A percentile compares a stretch with the other conserved stretches of the same genome.
Conservation (phyloP, 2,113 vertebrate species). For the Clarias batrachus region DNA sequence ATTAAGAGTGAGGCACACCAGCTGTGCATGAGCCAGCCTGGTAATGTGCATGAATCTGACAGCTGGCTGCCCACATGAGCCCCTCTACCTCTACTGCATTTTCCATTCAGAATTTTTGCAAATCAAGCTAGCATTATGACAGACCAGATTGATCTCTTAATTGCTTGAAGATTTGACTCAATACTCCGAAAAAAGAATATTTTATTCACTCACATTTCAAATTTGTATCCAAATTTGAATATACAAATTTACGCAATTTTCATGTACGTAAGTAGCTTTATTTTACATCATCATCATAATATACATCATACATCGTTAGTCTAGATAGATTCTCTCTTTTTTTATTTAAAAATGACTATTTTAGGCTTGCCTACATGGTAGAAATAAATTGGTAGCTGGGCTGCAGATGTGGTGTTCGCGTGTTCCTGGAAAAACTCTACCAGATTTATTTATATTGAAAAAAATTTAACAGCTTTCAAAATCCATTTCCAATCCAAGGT, state of each 20-base stretch:
- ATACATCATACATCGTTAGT: neutral
- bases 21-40: conserved; percentile 30
- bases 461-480: neutral
- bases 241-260: neutral
- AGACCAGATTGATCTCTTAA: conserved; percentile 22
- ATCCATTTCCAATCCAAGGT: neutral
- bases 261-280: neutral
- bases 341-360: neutral
- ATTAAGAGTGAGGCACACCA: conserved; percentile 39
- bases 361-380: neutral
- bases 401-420: neutral
- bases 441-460: neutral
- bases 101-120: conserved; percentile 24
- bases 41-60: conserved; percentile 30
- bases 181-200: neutral
- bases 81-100: neutral
- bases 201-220: neutral
- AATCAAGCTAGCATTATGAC: conserved; percentile 38
- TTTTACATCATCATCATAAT: neutral
- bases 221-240: neutral
- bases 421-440: neutral
- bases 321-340: neutral
- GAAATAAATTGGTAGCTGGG: neutral
- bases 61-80: conserved; percentile 41
- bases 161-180: conserved; percentile 26